These are phyloP conservation scores for Pseudomyrmex dendroicus DNA, from an alignment of 1,140 invertebrate species.

Conservation along the genomic window DNA sequence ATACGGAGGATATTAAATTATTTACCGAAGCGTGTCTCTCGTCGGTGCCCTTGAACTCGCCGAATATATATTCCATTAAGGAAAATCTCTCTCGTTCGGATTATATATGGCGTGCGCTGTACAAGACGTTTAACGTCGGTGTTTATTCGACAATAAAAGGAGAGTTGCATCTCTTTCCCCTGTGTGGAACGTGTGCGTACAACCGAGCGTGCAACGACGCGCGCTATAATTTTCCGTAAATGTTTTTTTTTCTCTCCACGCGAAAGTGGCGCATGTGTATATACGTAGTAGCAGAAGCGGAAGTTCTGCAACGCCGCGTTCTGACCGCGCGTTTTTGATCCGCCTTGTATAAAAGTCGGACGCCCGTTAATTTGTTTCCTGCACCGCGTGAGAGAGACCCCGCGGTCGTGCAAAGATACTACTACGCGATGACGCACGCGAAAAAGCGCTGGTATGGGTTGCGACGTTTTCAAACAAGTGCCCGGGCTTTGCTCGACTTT, in stretches of 20 bases:
- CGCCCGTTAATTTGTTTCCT: constrained; percentile 26
- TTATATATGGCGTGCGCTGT: not conserved
- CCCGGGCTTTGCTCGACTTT: too few relatives aligned
- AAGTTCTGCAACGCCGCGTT: constrained; percentile 31
- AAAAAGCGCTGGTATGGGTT: not conserved
- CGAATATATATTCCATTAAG: not conserved
- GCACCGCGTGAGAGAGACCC: not conserved
- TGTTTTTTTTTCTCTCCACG: constrained; percentile 34
- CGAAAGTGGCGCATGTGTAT: constrained; percentile 30
- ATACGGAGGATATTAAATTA: constrained; percentile 69
- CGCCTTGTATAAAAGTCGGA: constrained; percentile 27
- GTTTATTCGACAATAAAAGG: not conserved
- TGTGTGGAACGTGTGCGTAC: constrained; percentile 6
- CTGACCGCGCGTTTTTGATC: constrained; percentile 25
- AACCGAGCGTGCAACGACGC: not conserved
- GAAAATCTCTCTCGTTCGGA: not conserved
- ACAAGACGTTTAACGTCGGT: not conserved
- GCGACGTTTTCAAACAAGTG: not conserved
- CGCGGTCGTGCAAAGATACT: not conserved
- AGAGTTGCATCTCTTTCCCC: constrained; percentile 24
- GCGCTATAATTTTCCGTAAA: constrained; percentile 48
- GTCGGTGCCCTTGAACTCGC: not conserved
- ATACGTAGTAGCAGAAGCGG: not conserved
- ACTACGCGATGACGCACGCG: not conserved
- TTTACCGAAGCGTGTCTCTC: constrained; percentile 66